phyloP scores from a whole-genome alignment of 1,140 invertebrate genomes.

The Bombus haemorrhoidalis region DNA sequence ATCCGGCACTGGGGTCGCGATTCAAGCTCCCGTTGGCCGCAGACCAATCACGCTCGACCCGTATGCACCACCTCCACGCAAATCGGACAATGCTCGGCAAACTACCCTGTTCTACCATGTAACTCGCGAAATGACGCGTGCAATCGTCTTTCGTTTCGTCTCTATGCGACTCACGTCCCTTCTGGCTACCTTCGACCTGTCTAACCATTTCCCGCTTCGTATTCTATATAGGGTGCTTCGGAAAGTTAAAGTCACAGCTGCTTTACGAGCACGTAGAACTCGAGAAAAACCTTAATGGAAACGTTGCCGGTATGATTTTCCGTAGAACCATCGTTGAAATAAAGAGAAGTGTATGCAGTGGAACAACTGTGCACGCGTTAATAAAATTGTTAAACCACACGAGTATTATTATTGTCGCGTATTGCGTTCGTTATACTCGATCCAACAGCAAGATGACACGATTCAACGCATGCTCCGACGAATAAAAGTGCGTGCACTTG shows the following conservation, averaged over 20 bases:
- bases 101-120: neutral
- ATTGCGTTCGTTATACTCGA: too few relatives aligned
- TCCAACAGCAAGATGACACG: too few relatives aligned
- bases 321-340: too few relatives aligned
- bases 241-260: neutral
- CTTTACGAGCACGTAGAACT: neutral
- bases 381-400: too few relatives aligned
- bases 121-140: constrained; percentile 29
- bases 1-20: neutral
- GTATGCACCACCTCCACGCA: neutral
- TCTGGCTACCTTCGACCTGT: neutral
- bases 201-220: neutral
- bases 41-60: neutral
- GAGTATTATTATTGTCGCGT: too few relatives aligned
- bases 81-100: constrained; percentile 3
- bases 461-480: too few relatives aligned
- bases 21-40: neutral
- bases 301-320: too few relatives aligned
- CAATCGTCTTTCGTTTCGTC: neutral
- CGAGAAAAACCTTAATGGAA: too few relatives aligned
- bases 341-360: too few relatives aligned
- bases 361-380: too few relatives aligned
- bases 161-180: neutral
- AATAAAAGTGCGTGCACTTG: too few relatives aligned
- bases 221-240: neutral